Evolutionary conservation across 37 sponge, comb jelly and placozoan genomes (phyloP).

Genomic region (Beroe ovata): DNA sequence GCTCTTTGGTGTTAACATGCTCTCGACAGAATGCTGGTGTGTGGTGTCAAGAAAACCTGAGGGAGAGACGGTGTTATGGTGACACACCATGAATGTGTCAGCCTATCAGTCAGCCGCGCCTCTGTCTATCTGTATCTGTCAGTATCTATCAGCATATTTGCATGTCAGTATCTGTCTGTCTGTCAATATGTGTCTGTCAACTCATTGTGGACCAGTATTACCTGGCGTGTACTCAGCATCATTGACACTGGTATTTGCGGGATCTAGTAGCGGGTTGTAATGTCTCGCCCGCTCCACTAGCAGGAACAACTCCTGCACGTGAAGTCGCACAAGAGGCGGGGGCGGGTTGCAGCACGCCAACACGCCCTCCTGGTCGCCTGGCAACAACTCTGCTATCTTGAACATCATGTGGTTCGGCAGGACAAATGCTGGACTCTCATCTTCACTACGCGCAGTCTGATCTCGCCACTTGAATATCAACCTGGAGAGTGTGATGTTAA

Average conservation of each 20-base stretch:
- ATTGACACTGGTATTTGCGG: constrained; percentile 1
- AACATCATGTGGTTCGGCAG: constrained; percentile 96
- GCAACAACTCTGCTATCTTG: constrained; percentile 84
- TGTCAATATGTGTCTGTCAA: too few species aligned
- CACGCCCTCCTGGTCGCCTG: constrained; percentile 70
- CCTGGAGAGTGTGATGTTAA: background rate
- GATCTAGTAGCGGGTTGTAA: constrained; percentile 51
- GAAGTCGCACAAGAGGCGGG: constrained; percentile 82
- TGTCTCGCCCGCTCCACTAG: constrained; percentile 76
- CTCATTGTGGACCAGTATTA: too few species aligned
- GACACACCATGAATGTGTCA: too few species aligned
- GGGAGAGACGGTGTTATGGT: too few species aligned
- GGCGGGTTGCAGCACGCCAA: constrained; percentile 91
- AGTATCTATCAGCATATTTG: too few species aligned
- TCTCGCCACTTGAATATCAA: constrained; percentile 84
- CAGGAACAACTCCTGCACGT: constrained; percentile 75
- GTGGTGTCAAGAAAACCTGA: constrained; percentile 59
- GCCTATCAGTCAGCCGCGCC: too few species aligned
- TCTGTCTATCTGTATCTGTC: too few species aligned
- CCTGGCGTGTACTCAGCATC: constrained; percentile 61
- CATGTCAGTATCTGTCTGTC: too few species aligned
- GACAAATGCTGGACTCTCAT: constrained; percentile 86
- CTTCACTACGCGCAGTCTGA: constrained; percentile 80
- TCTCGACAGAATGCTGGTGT: constrained; percentile 20
- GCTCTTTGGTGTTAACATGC: constrained; percentile 7